These are phyloP conservation scores for Zaprionus africanus DNA, from an alignment of 1,140 invertebrate genomes.

Conservation along the genomic window DNA sequence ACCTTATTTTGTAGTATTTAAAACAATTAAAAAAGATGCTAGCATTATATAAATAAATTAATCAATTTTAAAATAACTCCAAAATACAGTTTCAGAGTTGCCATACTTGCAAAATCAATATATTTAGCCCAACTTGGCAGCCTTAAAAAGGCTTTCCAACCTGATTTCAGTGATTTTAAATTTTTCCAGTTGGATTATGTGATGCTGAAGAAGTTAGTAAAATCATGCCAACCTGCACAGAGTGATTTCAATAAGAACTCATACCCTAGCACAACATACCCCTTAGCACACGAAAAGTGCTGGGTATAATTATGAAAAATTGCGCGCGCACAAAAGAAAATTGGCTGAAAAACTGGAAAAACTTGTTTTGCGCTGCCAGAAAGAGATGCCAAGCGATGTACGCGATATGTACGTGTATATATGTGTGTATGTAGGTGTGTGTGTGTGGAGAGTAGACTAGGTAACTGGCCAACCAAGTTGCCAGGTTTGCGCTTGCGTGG, in stretches of 20 bases:
- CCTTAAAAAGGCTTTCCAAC: no score
- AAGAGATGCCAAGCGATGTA: slow-evolving; percentile 32
- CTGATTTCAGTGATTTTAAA: no score
- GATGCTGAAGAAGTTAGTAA: not conserved
- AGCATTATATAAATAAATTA: no score
- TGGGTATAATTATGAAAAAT: slow-evolving; percentile 70
- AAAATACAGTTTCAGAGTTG: no score
- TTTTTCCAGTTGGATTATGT: not conserved
- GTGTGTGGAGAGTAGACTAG: slow-evolving; percentile 30
- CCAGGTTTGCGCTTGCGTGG: slow-evolving; percentile 72
- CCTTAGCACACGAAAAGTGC: not conserved
- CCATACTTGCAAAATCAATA: no score
- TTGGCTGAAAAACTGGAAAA: slow-evolving; percentile 71
- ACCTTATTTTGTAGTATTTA: no score
- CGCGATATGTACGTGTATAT: slow-evolving; percentile 7
- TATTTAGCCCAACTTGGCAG: no score
- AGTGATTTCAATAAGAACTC: not conserved
- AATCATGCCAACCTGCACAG: not conserved
- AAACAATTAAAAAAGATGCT: no score
- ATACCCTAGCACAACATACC: not conserved
- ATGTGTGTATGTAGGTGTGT: not conserved
- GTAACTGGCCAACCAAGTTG: slow-evolving; percentile 65
- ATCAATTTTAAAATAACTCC: no score
- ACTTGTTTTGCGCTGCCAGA: slow-evolving; percentile 58
- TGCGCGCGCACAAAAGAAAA: slow-evolving; percentile 62